Base-by-base conservation (phyloP, 2,888 invertebrate genomes). In the Sympetrum striolatum region DNA sequence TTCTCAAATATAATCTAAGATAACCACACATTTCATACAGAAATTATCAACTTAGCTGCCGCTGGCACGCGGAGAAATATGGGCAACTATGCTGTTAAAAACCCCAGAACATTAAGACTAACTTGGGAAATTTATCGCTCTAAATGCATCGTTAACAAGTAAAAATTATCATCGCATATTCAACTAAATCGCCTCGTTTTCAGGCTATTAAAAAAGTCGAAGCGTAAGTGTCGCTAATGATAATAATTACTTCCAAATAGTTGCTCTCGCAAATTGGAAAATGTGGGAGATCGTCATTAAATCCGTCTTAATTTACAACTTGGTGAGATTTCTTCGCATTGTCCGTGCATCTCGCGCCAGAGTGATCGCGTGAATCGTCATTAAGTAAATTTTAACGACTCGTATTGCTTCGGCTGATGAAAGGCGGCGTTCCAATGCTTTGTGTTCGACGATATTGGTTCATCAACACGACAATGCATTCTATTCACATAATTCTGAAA, bases 131-230 rank as follows among this genome's bases (percentile, higher is more conserved):
- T 73, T 64, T n/a, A 25, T 22, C 64, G 64, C 73, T 73, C 73
- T 31, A 73, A 73, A 31, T 73, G 31, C 31, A 31, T 14, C 73
- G 14, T 31, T 73, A 73, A 31, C 73, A 31, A 73, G 31, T 73
- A 1, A 10, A 25, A 31, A 73, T 31, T 31, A 73, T 31, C 18
- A 60, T 15, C 22, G 64, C 64, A 25, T 25, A 73, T 31, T 73
- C 31, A 86, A 3, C 58, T 60, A 60, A 86, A 86, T 86, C 86
- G 15, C 22, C 86, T 86, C 86, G 48, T 86, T 86, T 60, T 60
- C 82, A 82, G 82, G 60, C 58, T 86, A 60, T 86, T 60, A 39
- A 86, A 82, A 37, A 60, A 44, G 44, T 10, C 0, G 44, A 44
- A 44, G 10, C 58, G 35, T 60, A 37, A 25, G 37, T 58, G 15